Percentiles rank a stretch among this genome's conserved stretches.
Conservation (phyloP, 2,113 vertebrate species). For the Psittacara wagleri region DNA sequence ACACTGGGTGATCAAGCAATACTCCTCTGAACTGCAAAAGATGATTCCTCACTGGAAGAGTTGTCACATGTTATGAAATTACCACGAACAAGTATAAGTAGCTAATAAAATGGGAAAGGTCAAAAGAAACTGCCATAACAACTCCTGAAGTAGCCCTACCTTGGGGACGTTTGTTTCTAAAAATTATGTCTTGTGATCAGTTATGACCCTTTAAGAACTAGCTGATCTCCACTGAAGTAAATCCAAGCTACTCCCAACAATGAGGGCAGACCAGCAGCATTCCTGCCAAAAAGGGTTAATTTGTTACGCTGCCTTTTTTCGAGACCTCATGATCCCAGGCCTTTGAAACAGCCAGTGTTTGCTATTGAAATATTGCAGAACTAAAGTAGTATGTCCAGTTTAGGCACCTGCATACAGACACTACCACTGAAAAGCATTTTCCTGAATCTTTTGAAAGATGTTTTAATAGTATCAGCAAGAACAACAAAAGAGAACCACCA, state of each 20-base stretch:
- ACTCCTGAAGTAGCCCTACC: not conserved
- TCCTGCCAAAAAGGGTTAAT: not conserved
- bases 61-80: slow-evolving; percentile 36
- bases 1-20: slow-evolving; percentile 77
- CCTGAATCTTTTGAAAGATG: not conserved
- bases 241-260: not conserved
- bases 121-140: slow-evolving; percentile 58
- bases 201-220: not conserved
- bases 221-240: not conserved
- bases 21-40: slow-evolving; percentile 13
- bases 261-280: not conserved
- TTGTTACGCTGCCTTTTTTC: not conserved
- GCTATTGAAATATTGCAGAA: not conserved
- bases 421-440: not conserved
- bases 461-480: not conserved
- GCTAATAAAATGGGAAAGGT: slow-evolving; percentile 66
- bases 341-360: not conserved
- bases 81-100: slow-evolving; percentile 68
- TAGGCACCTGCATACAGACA: not conserved
- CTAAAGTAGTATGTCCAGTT: not conserved
- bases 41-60: slow-evolving; percentile 34
- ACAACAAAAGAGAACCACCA: not conserved
- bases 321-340: not conserved
- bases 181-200: not conserved
- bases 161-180: not conserved